A percentile compares a stretch with the other conserved stretches of the same genome.
Conservation (phyloP, 2,797 vertebrate species). For the Babyrousa celebensis region DNA sequence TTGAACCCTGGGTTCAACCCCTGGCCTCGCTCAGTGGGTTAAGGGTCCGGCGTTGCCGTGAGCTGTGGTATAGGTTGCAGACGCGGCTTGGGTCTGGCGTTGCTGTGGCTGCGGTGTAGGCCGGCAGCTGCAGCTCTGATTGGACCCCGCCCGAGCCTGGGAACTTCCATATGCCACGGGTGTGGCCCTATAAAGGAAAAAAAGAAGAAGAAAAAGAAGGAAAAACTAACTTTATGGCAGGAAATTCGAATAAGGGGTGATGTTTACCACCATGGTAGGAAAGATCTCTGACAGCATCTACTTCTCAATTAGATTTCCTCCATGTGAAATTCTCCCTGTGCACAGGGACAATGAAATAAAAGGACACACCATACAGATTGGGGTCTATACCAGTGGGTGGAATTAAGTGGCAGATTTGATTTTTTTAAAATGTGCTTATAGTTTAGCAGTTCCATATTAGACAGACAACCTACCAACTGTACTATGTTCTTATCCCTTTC, state of each 20-base stretch:
- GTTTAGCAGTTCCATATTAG: background rate
- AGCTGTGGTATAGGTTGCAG: no score
- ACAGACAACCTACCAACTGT: background rate
- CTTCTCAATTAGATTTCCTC: background rate
- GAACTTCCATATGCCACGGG: no score
- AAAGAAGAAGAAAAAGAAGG: background rate
- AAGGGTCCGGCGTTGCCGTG: no score
- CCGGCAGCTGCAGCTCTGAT: no score
- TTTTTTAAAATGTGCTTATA: background rate
- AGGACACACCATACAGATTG: accelerated
- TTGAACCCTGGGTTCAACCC: no score
- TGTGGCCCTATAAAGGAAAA: no score
- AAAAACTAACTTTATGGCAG: background rate
- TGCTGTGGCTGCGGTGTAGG: no score
- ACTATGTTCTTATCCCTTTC: accelerated
- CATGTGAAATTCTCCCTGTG: accelerated
- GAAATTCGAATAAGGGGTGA: background rate
- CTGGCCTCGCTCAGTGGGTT: no score
- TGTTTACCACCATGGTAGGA: background rate
- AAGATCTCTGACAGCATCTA: background rate
- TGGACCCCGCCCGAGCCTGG: no score
- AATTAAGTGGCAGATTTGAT: background rate
- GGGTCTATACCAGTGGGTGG: background rate
- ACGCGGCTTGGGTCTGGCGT: no score
- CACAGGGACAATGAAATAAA: accelerated